Evolutionary conservation across 2,888 invertebrate species (phyloP), one percentile per base, ranked within the genome.

Genomic region (Bugula neritina): DNA sequence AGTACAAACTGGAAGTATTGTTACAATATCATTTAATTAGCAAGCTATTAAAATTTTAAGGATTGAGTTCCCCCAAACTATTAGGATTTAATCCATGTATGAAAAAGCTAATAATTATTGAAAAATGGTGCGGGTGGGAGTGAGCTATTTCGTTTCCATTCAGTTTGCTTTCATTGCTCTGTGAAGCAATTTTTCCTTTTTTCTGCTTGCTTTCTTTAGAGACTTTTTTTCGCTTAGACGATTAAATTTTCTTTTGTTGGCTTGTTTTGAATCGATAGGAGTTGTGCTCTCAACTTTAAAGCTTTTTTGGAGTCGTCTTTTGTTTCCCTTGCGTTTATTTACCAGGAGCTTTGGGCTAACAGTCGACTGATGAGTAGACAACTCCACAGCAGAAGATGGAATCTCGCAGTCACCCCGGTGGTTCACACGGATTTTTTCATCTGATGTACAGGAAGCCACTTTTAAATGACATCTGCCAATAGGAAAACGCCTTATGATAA

Each of bases 381-480:
- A 3, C 23, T 55, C 55, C 55, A 55, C 13, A 23, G 55, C 5
- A n/a, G n/a, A n/a, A n/a, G n/a, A n/a, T n/a, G n/a, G n/a, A n/a
- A n/a, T n/a, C 21, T 17, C 34, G 31, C 63, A 63, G 2, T 63
- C 29, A 29, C 63, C 63, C 31, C 31, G 27, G 5, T 31, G 21
- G 10, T 3, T 27, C 2, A 63, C 31, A 13, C 63, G 27, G 2
- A 63, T 63, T 31, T 63, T 63, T 3, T 31, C 63, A 31, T 63
- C 31, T 13, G 63, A 25, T 31, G 63, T 31, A 34, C 63, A 63
- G 3, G 63, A 63, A 5, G 63, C 63, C 5, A 31, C 63, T 34
- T 63, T 63, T 27, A 63, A n/a, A 31, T 63, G 63, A 31, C 63
- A 63, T 27, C 63, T 63, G 29, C 13, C 13, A n/a, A n/a, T n/a